Evolutionary conservation across 2,888 invertebrate species (phyloP), one percentile per base, ranked within the genome.

Genomic region (Meteorus cinctellus): DNA sequence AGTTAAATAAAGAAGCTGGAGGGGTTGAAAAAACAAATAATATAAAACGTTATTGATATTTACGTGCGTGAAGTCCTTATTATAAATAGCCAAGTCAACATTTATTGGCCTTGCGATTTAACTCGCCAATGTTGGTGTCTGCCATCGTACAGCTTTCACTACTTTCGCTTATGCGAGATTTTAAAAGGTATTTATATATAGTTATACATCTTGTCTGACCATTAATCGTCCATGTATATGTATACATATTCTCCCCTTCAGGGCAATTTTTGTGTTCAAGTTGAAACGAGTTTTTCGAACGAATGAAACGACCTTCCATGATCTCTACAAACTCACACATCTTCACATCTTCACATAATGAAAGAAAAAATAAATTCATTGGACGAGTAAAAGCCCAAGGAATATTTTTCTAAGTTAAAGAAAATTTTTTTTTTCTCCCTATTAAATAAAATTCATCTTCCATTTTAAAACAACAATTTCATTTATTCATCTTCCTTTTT

Each of bases 141-240:
- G 31, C n/a, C 36, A 72, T 76, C 62, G 8, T 72, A 60, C 76
- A 48, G 85, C 89, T 89, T 89, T 89, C 89, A 89, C 89, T 86
- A 88, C 89, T 89, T 89, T 89, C 89, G 89, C 89, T 89, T 85
- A 81, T 81, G 81, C 83, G 85, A 85, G 85, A 88, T 88, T 87
- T 87, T 85, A 83, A 86, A 82, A 75, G 48, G 41, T 59, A 60
- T 34, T 48, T 72, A 6, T 55, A 19, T 55, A 55, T 55, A 55
- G 19, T 19, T 55, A 19, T 72, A 63, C 63, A 62, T 62, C 72
- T 45, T 29, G 45, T 72, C 45, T 48, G 63, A 72, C 63, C 71
- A 69, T 69, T 69, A 31, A 72, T 65, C 62, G 55, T 55, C n/a
- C 6, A 19, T 19, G n/a, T 55, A 55, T 55, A 24, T 55, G 19